Evolutionary conservation across 1,140 invertebrate species (phyloP), one percentile per base, ranked within the genome.

Genomic region (Centruroides sculpturatus): DNA sequence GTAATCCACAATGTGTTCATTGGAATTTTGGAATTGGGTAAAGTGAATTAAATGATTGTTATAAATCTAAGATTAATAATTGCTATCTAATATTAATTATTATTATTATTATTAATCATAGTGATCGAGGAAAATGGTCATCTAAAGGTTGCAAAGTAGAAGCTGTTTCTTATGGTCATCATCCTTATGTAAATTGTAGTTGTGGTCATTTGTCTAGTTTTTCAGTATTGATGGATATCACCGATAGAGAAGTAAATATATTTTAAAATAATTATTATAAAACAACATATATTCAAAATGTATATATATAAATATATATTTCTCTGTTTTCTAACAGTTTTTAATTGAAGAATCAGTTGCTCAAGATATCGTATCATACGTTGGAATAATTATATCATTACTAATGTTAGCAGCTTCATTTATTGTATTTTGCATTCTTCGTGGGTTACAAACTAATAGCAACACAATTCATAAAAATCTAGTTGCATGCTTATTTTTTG

Each of bases 391-490:
- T 3, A 61, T 75, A 66, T 83, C 87, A 62, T 77, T 96, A 12
- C 82, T 89, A 0, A 75, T 94, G 23, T 85, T 80, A 11, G 51
- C 75, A 10, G 47, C 75, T 13, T 69, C 77, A 2, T 75, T 91
- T 8, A 74, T 94, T 35, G 75, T 92, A 5, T 77, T 93, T 57
- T 84, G 83, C 13, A 73, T 88, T 35, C 82, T 93, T 62, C 82
- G 89, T 23, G 64, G 64, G 41, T 79, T 64, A 4, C 82, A 86
- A 64, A 94, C 91, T 3, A 96, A 97, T 70, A 89, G 89, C 5
- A 96, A 95, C 73, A 89, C 85, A 36, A 97, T 97, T 59, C 88
- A 94, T 70, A 91, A 92, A 69, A 94, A 97, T 74, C 78, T 96
- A 1, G 84, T 94, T 1, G 80, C 93, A 48, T 91, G 86, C 67